A percentile compares a stretch with the other conserved stretches of the same genome.
phyloP scores from a whole-genome alignment of 2,113 vertebrate species.

The Uria lomvia region DNA sequence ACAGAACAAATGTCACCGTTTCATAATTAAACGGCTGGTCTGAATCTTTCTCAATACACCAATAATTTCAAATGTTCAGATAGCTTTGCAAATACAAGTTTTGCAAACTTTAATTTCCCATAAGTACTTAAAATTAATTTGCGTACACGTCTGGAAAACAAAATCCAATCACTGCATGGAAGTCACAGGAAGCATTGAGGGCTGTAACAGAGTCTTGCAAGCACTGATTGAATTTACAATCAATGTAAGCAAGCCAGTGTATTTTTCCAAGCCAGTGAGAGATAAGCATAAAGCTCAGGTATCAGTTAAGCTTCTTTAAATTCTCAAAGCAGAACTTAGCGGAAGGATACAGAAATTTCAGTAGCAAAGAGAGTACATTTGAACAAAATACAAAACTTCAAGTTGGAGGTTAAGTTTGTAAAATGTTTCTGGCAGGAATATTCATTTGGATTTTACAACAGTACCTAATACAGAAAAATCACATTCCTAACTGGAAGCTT shows the following conservation, averaged over 20 bases:
- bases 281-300: not conserved
- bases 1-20: not conserved
- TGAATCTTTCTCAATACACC: not conserved
- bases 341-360: not conserved
- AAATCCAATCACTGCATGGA: not conserved
- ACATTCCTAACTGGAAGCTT: not conserved
- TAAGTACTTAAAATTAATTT: conserved; percentile 12
- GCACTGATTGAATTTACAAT: not conserved
- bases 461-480: not conserved
- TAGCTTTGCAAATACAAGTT: not conserved
- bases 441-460: not conserved
- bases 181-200: not conserved
- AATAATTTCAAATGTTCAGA: not conserved
- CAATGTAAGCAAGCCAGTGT: too few species aligned
- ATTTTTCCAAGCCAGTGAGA: not conserved
- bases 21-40: not conserved
- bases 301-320: not conserved
- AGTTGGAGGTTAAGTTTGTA: not conserved
- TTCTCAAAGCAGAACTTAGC: not conserved
- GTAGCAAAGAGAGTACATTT: not conserved
- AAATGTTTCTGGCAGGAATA: not conserved
- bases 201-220: not conserved
- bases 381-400: not conserved
- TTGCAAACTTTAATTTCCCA: not conserved
- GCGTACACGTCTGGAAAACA: not conserved